These are phyloP conservation scores for Pogoniulus pusillus DNA, from an alignment of 2,797 vertebrate species.

Conservation along the genomic window DNA sequence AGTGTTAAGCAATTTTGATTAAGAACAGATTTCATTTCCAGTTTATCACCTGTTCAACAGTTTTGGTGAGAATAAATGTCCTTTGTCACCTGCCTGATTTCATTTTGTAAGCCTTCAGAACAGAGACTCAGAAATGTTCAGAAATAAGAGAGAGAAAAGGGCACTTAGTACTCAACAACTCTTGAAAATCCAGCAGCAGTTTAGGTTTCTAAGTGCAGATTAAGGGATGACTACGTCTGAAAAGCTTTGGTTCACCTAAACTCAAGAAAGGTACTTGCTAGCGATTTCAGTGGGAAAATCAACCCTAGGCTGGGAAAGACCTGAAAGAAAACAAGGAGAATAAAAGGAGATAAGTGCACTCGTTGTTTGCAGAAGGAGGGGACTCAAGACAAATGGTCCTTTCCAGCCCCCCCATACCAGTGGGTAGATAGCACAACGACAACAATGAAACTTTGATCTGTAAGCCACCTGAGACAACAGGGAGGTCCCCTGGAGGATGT, in stretches of 20 bases:
- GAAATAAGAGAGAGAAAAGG: neutral
- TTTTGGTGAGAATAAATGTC: neutral
- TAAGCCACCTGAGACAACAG: neutral
- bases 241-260: neutral
- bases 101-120: neutral
- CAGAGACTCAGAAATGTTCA: neutral
- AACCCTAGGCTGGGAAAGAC: neutral
- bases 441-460: neutral
- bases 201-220: neutral
- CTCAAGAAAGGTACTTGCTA: neutral
- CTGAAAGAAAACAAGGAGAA: neutral
- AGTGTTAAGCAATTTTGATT: neutral
- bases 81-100: neutral
- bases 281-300: neutral
- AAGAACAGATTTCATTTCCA: neutral
- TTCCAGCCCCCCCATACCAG: neutral
- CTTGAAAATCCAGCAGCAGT: neutral
- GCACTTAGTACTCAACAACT: rapidly evolving
- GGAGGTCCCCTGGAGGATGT: neutral
- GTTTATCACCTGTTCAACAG: neutral
- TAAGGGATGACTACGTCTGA: neutral
- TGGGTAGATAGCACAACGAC: neutral
- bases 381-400: neutral
- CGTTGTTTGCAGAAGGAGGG: neutral
- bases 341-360: neutral